phyloP scores from a whole-genome alignment of 2,888 invertebrate genomes.

The Helobdella robusta region DNA sequence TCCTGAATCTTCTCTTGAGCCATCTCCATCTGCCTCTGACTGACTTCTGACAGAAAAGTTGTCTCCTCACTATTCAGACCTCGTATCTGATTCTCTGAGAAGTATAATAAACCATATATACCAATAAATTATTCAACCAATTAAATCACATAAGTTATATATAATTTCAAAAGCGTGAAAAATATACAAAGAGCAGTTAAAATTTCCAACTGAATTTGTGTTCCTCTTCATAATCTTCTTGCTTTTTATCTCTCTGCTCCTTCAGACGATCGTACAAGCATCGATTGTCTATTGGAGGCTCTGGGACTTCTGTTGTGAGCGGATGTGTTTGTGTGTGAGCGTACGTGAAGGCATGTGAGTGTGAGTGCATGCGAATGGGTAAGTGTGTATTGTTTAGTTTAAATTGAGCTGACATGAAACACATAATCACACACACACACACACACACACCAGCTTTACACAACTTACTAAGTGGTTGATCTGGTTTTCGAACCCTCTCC shows the following conservation, averaged over 20 bases:
- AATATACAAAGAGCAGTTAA: background rate
- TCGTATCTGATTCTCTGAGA: slow-evolving; percentile 55
- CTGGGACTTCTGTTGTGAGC: slow-evolving; percentile 75
- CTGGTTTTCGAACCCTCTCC: slow-evolving; percentile 83
- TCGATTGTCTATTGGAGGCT: slow-evolving; percentile 50
- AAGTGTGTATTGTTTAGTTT: too few relatives aligned
- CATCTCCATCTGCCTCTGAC: slow-evolving; percentile 55
- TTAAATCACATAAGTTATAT: background rate
- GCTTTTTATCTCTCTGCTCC: slow-evolving; percentile 80
- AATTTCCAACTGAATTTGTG: slow-evolving; percentile 27
- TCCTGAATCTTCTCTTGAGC: slow-evolving; percentile 73
- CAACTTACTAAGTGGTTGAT: slow-evolving; percentile 72
- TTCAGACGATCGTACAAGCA: slow-evolving; percentile 84
- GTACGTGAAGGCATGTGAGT: too few relatives aligned
- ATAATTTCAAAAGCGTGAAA: background rate
- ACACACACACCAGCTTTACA: too few relatives aligned
- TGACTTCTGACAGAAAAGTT: slow-evolving; percentile 81
- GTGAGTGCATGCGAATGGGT: too few relatives aligned
- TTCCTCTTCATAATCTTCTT: slow-evolving; percentile 87
- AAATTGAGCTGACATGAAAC: too few relatives aligned
- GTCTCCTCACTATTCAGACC: slow-evolving; percentile 84
- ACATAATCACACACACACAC: too few relatives aligned
- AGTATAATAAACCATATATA: background rate
- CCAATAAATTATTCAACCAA: background rate
- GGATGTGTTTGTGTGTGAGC: too few relatives aligned